Base-by-base conservation (phyloP, 2,113 vertebrate species). In the Hucho hucho region DNA sequence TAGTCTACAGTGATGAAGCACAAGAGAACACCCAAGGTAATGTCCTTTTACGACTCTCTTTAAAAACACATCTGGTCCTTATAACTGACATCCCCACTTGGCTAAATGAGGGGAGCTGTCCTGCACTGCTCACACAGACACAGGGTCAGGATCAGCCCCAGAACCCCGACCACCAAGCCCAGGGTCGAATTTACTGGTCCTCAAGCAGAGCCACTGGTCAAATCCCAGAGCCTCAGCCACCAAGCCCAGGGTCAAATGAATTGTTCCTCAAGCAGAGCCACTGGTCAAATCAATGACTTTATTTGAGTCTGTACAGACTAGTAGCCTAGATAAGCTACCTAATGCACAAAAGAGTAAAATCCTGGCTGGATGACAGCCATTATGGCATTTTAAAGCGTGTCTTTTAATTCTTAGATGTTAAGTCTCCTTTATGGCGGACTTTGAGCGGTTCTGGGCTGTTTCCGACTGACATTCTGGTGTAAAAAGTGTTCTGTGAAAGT, bases 1-100 rank as follows among this genome's bases (percentile, higher is more conserved):
- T 97, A 22, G 85, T 97, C 4, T 90, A 95, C 81, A 98, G 93
- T 53, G 77, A 90, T 0, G 95, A 96, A 83, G 95, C 94, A 71
- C 66, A 79, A 1, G 92, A 95, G 53, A 97, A 97, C 81, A 74
- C 73, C 58, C 92, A 90, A 91, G 96, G 97, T 97, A 88, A 13
- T 32, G 67, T 77, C 7, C 13, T n/a, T 49, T 18, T 28, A 28
- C 18, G 46, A 37, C 26, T 71, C 46, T 59, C 56, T 43, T 16
- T 22, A 46, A 71, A 65, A 22, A 58, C 58, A 84, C 86, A 89
- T 86, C 84, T 85, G 87, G 75, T 80, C 77, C 18, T 82, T 69
- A 84, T 86, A 71, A 78, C 32, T 59, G 1, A 75, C 65, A 53
- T 63, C n/a, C 28, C 56, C 43, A 32, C 6, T 32, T 32, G 32